These are phyloP conservation scores for Agonum fuliginosum DNA, from an alignment of 2,888 invertebrate genomes.

Conservation along the genomic window DNA sequence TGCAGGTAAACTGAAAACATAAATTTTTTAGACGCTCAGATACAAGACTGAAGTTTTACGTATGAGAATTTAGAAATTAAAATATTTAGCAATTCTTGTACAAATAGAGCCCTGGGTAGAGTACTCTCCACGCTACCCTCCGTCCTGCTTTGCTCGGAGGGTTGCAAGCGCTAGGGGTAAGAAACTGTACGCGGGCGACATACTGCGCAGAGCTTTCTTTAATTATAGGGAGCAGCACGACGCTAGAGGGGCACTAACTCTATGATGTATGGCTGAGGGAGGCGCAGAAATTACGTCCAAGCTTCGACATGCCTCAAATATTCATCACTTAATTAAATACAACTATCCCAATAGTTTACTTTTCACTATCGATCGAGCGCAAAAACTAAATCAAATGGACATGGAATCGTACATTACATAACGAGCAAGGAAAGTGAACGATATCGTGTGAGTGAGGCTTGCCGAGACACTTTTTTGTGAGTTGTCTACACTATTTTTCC, in stretches of 20 bases:
- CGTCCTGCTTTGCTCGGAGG: not conserved
- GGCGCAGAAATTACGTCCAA: not conserved
- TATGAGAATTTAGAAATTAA: not conserved
- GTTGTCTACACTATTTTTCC: no score
- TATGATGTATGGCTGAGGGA: conserved; percentile 11
- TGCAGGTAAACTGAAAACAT: no score
- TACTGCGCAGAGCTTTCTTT: conserved; percentile 45
- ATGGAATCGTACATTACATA: no score
- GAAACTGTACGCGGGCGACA: conserved; percentile 6
- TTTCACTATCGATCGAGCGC: not conserved
- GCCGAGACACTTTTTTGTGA: no score
- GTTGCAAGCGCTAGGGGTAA: not conserved
- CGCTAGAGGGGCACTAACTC: not conserved
- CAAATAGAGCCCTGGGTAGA: not conserved
- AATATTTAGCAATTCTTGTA: not conserved
- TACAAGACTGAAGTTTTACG: no score
- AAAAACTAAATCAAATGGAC: not conserved
- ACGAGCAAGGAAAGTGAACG: no score
- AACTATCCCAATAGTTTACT: conserved; percentile 25
- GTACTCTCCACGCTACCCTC: not conserved
- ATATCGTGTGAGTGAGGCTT: no score
- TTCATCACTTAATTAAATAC: not conserved
- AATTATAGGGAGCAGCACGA: conserved; percentile 15
- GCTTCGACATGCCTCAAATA: not conserved
- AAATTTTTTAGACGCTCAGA: no score